Base-by-base conservation (phyloP, 2,797 vertebrate genomes). In the Tadarida brasiliensis region DNA sequence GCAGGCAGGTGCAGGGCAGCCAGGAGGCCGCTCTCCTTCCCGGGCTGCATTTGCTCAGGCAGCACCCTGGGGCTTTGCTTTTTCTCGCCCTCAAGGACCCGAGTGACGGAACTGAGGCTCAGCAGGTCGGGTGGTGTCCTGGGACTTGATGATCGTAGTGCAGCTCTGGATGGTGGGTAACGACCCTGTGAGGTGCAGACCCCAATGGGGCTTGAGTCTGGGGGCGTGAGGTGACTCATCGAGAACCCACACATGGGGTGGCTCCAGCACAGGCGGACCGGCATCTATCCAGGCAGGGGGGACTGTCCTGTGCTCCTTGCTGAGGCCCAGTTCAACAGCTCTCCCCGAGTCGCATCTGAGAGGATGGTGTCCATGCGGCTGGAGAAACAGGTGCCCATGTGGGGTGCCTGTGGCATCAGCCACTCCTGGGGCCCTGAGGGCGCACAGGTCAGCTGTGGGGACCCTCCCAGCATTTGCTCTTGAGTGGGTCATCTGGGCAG, bases 121-220 rank as follows among this genome's bases (percentile, higher is more conserved):
- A 28, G 28, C 0, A 0, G 11, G 4, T 0, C 22, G 4, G 39
- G 4, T 3, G 8, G 51, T 39, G 73, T 17, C 35, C n/a, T 20
- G 16, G 54, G 68, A 57, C 57, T 67, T 7, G 2, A 20, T 3
- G 26, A 11, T 39, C 0, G 0, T 0, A 30, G 56, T 3, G 2
- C 33, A 14, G 51, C 7, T 14, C 44, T 33, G 30, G n/a, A 12
- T 61, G 56, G 10, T 33, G 35, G 65, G 26, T 22, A 2, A n/a
- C 1, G 56, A 28, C 20, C 54, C 28, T 6, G 26, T 51, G 7
- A 28, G 20, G 3, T 3, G 4, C 12, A 35, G 82, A 7, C 30
- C 20, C 56, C 0, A 2, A 4, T 5, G 39, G 71, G n/a, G 14
- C 56, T 61, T 35, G 14, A 57, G 33, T 91, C 70, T 90, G 22